phyloP scores from a whole-genome alignment of 2,888 invertebrate genomes.

The Abscondita cerata region DNA sequence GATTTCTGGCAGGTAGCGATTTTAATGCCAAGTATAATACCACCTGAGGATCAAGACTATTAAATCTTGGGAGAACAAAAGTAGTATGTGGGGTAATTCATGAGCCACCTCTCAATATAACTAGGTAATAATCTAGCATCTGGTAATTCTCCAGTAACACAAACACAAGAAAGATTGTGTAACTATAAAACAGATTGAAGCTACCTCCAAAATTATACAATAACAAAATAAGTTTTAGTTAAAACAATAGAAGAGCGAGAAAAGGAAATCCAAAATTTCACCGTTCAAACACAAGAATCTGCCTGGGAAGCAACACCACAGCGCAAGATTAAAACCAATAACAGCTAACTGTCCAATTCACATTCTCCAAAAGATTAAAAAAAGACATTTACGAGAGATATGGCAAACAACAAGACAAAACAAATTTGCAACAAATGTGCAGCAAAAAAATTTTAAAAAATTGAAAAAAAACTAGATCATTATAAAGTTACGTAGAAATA shows the following conservation, averaged over 20 bases:
- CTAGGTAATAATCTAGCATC: neutral
- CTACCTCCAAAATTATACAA: neutral
- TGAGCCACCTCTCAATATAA: constrained; percentile 9
- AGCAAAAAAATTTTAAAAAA: constrained; percentile 2
- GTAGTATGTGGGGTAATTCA: constrained; percentile 15
- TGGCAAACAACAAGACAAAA: neutral
- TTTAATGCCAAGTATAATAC: too few species aligned
- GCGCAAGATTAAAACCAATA: too few species aligned
- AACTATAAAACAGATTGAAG: neutral
- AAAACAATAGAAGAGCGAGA: constrained; percentile 4
- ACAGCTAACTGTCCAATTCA: too few species aligned
- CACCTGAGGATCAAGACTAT: constrained; percentile 13
- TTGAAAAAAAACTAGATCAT: constrained; percentile 1
- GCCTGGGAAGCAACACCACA: constrained; percentile 3
- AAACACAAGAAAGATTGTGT: neutral
- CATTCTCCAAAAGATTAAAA: neutral
- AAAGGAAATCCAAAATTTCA: constrained; percentile 4
- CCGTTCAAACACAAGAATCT: neutral
- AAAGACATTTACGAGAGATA: neutral
- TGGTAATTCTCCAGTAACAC: neutral
- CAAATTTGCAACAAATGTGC: neutral
- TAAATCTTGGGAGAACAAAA: constrained; percentile 14
- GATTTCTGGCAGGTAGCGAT: constrained; percentile 7
- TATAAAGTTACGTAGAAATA: constrained; percentile 1
- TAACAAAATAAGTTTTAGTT: constrained; percentile 3